A percentile compares a stretch with the other conserved stretches of the same genome.
These are phyloP conservation scores for Coptodon rendalli DNA, from an alignment of 2,113 vertebrate species.

Conservation along the genomic window DNA sequence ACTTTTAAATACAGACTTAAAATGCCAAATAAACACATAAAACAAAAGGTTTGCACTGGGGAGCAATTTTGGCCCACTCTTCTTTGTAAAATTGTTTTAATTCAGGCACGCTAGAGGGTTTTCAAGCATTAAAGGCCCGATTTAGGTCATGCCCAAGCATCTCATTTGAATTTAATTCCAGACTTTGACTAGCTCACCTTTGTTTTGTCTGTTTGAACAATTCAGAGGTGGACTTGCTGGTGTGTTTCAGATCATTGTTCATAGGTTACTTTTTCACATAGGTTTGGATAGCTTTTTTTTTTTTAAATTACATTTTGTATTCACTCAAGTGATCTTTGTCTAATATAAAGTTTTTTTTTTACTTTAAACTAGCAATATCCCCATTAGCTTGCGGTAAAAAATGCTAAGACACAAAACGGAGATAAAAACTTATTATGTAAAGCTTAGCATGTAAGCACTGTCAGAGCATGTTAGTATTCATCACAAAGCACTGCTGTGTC, in stretches of 20 bases:
- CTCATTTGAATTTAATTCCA: not conserved
- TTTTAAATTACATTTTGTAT: fast-evolving
- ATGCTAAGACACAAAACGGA: not conserved
- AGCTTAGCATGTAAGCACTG: not conserved
- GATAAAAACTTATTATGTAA: not conserved
- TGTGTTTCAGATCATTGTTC: not conserved
- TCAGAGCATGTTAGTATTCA: not conserved
- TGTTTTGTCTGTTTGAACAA: not conserved
- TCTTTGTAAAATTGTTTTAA: not conserved
- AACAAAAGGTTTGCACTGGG: not conserved
- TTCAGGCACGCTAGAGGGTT: not conserved
- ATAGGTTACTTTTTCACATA: not conserved
- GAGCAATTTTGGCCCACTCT: not conserved
- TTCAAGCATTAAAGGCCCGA: not conserved
- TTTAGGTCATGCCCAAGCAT: not conserved
- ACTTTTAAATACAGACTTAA: not conserved
- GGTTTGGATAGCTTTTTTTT: not conserved
- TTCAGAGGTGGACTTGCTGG: not conserved
- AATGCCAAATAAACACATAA: not conserved
- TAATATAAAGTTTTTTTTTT: not conserved
- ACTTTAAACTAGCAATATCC: not conserved
- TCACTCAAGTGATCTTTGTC: not conserved
- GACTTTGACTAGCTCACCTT: not conserved
- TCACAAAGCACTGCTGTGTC: not conserved
- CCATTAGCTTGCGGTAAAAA: not conserved